Percentiles rank a stretch among this genome's conserved stretches.
These are phyloP conservation scores for Polyploca ridens DNA, from an alignment of 2,888 invertebrate species.

Conservation along the genomic window DNA sequence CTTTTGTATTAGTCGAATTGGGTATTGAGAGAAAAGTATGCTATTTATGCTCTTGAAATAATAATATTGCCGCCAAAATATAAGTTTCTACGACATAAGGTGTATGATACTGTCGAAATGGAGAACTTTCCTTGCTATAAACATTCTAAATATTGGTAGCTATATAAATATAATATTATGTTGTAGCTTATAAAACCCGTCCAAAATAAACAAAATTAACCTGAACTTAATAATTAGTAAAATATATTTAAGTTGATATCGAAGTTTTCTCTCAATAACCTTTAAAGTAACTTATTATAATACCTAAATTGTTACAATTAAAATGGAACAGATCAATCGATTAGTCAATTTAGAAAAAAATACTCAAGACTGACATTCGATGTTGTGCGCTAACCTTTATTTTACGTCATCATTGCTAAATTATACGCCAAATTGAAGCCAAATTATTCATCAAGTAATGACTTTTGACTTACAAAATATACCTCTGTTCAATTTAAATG, in stretches of 20 bases:
- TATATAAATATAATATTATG: neutral
- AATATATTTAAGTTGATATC: neutral
- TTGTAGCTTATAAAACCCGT: slow-evolving; percentile 6
- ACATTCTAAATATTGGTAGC: neutral
- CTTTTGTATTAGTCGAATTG: slow-evolving; percentile 5
- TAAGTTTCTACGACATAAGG: neutral
- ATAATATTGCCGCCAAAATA: neutral
- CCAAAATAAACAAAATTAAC: slow-evolving; percentile 9
- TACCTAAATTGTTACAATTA: slow-evolving; percentile 22
- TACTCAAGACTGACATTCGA: slow-evolving; percentile 77
- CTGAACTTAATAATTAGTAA: neutral
- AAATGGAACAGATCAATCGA: slow-evolving; percentile 55
- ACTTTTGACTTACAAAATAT: neutral
- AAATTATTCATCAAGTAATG: neutral
- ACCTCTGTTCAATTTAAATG: too few species aligned
- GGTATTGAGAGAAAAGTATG: slow-evolving; percentile 10
- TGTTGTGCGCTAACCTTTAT: slow-evolving; percentile 49
- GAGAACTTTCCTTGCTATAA: neutral
- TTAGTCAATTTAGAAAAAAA: slow-evolving; percentile 75
- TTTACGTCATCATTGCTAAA: neutral
- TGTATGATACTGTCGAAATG: neutral
- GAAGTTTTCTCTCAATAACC: slow-evolving; percentile 19
- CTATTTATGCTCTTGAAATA: neutral
- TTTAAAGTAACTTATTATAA: slow-evolving; percentile 3
- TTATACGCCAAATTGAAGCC: slow-evolving; percentile 1